These are phyloP conservation scores for Xestia sexstrigata DNA, from an alignment of 2,888 invertebrate species.

Conservation along the genomic window DNA sequence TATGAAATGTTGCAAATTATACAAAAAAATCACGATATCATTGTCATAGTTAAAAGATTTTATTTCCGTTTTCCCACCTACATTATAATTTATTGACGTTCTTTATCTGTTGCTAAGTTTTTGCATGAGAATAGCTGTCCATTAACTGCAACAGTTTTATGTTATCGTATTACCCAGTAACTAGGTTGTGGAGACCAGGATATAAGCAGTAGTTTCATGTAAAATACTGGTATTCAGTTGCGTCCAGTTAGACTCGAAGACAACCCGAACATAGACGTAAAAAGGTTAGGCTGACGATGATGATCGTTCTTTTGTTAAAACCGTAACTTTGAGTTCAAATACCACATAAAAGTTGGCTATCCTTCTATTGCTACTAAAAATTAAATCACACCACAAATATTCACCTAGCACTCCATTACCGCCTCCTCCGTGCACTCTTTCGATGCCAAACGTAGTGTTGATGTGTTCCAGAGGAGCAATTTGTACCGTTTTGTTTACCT, in stretches of 20 bases:
- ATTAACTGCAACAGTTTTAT: not conserved
- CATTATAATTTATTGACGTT: not conserved
- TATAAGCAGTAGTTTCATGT: not conserved
- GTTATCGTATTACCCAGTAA: not conserved
- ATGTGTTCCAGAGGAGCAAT: slow-evolving; percentile 43
- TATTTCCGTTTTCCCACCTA: not conserved
- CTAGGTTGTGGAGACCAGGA: not conserved
- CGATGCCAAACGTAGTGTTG: slow-evolving; percentile 41
- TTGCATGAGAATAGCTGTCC: not conserved
- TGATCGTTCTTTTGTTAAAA: not conserved
- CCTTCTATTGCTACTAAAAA: too few species aligned
- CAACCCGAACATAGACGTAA: not conserved
- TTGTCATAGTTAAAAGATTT: not conserved
- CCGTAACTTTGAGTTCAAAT: too few species aligned
- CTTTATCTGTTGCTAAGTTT: not conserved
- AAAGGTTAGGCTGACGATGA: not conserved
- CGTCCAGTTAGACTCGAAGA: not conserved
- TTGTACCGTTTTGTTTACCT: slow-evolving; percentile 37
- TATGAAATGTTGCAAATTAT: not conserved
- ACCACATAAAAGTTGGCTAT: not conserved
- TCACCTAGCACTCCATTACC: slow-evolving; percentile 14
- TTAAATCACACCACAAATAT: not conserved
- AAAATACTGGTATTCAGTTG: not conserved
- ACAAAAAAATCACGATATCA: not conserved
- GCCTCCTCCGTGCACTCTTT: slow-evolving; percentile 19